Conservation (phyloP, 2,888 invertebrate species). For the Panopea generosa region DNA sequence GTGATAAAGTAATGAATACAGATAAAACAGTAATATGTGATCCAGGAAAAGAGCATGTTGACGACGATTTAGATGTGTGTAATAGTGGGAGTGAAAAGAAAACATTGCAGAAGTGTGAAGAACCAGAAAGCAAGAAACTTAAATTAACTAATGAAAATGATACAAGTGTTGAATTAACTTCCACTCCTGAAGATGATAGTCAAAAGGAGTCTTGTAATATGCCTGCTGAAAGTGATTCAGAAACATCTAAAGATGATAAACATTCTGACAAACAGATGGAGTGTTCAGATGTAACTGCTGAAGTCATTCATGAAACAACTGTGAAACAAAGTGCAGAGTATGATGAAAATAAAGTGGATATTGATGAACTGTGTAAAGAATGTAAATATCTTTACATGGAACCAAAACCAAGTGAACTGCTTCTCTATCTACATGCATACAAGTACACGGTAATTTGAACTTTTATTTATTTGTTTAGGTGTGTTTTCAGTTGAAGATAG, state of each 20-base stretch:
- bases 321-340: conserved; percentile 32
- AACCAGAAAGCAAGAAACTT: too few species aligned
- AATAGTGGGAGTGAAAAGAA: too few species aligned
- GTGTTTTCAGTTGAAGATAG: too few species aligned
- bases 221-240: not conserved
- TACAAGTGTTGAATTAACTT: too few species aligned
- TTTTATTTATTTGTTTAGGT: too few species aligned
- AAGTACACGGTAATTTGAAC: conserved; percentile 75
- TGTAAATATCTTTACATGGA: conserved; percentile 96
- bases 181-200: too few species aligned
- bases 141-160: too few species aligned
- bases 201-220: not conserved
- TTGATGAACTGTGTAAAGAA: conserved; percentile 96
- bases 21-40: too few species aligned
- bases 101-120: too few species aligned
- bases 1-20: not conserved
- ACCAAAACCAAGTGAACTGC: conserved; percentile 95
- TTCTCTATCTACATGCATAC: conserved; percentile 97
- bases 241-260: not conserved
- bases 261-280: not conserved
- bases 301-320: too few species aligned
- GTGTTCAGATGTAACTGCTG: not conserved
- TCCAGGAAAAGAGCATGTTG: too few species aligned
- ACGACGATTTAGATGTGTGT: too few species aligned
- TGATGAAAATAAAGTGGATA: conserved; percentile 82